Percentiles rank a stretch among this genome's conserved stretches.
Conservation (phyloP, 2,797 vertebrate genomes). For the Sarcoramphus papa region DNA sequence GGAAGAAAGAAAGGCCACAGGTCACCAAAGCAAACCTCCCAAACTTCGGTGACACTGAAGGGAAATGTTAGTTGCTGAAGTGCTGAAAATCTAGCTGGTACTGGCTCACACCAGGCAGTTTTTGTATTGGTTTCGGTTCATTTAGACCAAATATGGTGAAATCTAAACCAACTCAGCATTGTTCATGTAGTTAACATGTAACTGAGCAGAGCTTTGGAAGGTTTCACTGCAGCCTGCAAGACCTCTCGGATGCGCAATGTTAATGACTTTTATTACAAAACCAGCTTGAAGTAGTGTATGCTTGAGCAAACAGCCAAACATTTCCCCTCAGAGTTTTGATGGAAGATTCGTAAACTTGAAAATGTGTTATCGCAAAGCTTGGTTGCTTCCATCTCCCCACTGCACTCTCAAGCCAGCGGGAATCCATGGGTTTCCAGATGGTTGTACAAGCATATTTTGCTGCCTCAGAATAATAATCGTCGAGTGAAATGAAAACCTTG, state of each 20-base stretch:
- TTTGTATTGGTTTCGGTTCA: neutral
- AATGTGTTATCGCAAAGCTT: neutral
- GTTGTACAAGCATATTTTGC: neutral
- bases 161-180: neutral
- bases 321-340: neutral
- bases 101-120: neutral
- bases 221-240: neutral
- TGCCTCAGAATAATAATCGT: neutral
- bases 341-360: neutral
- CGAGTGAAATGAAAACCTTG: neutral
- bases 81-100: neutral
- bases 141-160: neutral
- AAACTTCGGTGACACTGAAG: neutral
- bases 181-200: neutral
- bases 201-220: neutral
- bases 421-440: neutral
- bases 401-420: neutral
- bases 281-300: neutral
- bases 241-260: fast-evolving
- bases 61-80: neutral
- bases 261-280: neutral
- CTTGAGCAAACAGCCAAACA: neutral
- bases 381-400: neutral
- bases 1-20: constrained; percentile 62
- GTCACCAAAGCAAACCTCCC: constrained; percentile 46